Conservation (phyloP, 2,797 vertebrate genomes). For the Tinamus major region DNA sequence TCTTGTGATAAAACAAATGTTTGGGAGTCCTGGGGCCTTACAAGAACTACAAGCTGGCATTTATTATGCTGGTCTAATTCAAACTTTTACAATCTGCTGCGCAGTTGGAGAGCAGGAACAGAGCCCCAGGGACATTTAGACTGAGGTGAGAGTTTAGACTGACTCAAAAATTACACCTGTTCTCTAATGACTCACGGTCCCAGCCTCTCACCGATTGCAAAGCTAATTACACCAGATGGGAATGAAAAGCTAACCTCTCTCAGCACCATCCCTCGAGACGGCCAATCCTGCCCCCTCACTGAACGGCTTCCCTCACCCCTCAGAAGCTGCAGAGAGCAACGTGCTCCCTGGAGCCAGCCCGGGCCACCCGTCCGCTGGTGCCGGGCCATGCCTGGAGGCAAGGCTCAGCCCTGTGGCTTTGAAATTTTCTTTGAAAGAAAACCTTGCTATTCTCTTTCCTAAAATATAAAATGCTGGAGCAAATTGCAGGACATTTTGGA, state of each 20-base stretch:
- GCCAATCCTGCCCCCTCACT: background rate
- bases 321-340: background rate
- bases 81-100: constrained; percentile 3
- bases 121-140: background rate
- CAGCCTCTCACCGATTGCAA: background rate
- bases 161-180: background rate
- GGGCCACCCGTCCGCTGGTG: background rate
- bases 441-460: background rate
- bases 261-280: fast-evolving
- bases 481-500: background rate
- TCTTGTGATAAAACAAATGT: background rate
- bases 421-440: background rate
- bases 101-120: background rate
- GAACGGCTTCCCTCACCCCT: background rate
- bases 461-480: background rate
- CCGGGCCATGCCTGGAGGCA: background rate
- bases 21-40: background rate
- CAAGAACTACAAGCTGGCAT: background rate
- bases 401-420: background rate
- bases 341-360: fast-evolving
- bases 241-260: background rate
- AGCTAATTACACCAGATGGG: background rate
- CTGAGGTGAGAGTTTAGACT: background rate
- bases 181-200: background rate
- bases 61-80: background rate